A percentile compares a stretch with the other conserved stretches of the same genome.
phyloP scores from a whole-genome alignment of 2,113 vertebrate genomes.

The Corydoras sp. region DNA sequence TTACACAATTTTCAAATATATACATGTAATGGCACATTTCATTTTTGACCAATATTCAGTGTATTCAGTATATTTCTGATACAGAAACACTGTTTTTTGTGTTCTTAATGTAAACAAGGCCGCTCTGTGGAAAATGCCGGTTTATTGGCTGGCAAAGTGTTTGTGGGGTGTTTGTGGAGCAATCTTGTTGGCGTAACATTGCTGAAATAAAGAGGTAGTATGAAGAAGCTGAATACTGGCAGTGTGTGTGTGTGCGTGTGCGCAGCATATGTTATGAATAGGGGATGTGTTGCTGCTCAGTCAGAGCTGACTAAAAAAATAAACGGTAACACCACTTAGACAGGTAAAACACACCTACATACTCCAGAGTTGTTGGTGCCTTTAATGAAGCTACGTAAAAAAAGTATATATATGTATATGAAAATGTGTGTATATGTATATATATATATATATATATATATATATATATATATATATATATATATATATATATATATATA shows the following conservation, averaged over 20 bases:
- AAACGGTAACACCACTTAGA: conserved; percentile 17
- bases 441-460: too few relatives aligned
- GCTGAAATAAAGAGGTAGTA: conserved; percentile 29
- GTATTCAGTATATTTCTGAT: neutral
- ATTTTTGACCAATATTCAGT: too few relatives aligned
- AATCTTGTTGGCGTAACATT: neutral
- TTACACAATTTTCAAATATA: too few relatives aligned
- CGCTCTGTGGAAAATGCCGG: conserved; percentile 6
- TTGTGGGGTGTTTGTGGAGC: conserved; percentile 6
- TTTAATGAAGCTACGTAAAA: too few relatives aligned
- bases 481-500: too few relatives aligned
- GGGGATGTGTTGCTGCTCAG: conserved; percentile 35
- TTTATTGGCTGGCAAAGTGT: neutral
- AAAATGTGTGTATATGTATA: too few relatives aligned
- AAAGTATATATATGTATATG: too few relatives aligned
- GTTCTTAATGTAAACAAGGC: neutral
- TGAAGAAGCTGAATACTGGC: conserved; percentile 32
- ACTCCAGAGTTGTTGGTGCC: too few relatives aligned
- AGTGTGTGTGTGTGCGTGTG: conserved; percentile 26
- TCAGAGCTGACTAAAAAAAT: conserved; percentile 36
- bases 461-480: too few relatives aligned
- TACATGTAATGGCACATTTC: too few relatives aligned
- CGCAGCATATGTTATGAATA: conserved; percentile 36
- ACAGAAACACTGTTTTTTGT: too few relatives aligned
- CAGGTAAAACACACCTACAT: neutral